phyloP scores from a whole-genome alignment of 2,888 invertebrate genomes.

The Euphydryas editha region DNA sequence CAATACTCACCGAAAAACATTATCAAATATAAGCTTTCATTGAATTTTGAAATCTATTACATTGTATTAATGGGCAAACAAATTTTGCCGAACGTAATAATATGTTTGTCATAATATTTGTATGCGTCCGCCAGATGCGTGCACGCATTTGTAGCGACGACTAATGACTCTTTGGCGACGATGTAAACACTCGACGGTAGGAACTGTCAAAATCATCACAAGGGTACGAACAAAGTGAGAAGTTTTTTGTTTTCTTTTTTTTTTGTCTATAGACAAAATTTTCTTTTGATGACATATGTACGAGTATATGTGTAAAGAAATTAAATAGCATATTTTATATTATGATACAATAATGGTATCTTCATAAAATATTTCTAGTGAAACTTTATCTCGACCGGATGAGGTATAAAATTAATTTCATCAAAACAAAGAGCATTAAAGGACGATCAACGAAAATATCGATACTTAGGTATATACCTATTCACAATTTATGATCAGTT shows the following conservation, averaged over 20 bases:
- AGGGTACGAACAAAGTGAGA: conserved; percentile 51
- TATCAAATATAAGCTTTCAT: neutral
- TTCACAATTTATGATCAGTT: too few relatives aligned
- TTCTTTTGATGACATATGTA: neutral
- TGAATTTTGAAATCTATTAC: conserved; percentile 35
- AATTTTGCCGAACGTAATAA: neutral
- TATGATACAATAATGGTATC: too few relatives aligned
- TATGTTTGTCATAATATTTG: conserved; percentile 43
- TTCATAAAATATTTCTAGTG: too few relatives aligned
- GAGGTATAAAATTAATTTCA: too few relatives aligned
- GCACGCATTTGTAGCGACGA: conserved; percentile 64
- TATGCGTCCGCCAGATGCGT: conserved; percentile 74
- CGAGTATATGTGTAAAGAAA: neutral
- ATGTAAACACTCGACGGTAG: conserved; percentile 73
- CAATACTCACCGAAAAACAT: conserved; percentile 43
- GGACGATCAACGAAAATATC: too few relatives aligned
- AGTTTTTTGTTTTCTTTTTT: conserved; percentile 52
- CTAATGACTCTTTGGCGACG: conserved; percentile 79
- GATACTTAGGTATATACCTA: too few relatives aligned
- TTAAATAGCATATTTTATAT: too few relatives aligned
- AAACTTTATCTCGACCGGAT: too few relatives aligned
- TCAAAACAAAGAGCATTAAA: too few relatives aligned
- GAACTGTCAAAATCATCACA: conserved; percentile 73
- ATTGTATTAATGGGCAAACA: conserved; percentile 6
- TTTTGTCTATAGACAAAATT: conserved; percentile 31